Percentiles rank a stretch among this genome's conserved stretches.
phyloP scores from a whole-genome alignment of 1,140 invertebrate genomes.

The Rhopalosiphum padi region DNA sequence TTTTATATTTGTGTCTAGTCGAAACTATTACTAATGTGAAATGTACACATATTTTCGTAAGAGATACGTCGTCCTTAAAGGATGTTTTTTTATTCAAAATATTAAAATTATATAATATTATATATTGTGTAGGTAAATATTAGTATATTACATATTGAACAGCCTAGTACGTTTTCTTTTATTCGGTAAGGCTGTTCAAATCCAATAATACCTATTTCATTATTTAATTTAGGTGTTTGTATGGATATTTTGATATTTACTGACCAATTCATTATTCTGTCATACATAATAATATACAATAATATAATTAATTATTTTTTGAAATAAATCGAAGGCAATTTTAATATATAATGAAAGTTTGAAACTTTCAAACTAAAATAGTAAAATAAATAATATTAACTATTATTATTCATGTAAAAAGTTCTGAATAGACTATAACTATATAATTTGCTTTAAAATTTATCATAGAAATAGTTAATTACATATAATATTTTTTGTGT shows the following conservation, averaged over 20 bases:
- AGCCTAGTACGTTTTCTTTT: neutral
- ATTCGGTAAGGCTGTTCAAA: neutral
- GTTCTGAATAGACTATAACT: neutral
- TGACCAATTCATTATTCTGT: neutral
- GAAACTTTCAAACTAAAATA: neutral
- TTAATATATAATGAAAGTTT: neutral
- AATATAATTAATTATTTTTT: neutral
- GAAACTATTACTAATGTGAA: neutral
- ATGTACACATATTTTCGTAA: neutral
- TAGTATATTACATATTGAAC: neutral
- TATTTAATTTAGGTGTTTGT: too few species aligned
- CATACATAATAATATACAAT: neutral
- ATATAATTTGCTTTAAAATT: neutral
- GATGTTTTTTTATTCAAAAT: neutral
- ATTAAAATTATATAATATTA: constrained; percentile 6
- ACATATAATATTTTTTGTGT: too few species aligned
- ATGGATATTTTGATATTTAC: neutral
- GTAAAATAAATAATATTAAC: neutral
- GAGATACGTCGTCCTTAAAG: constrained; percentile 1
- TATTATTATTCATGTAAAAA: neutral
- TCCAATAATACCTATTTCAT: neutral
- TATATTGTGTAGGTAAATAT: neutral
- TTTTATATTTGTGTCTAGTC: neutral
- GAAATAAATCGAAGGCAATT: neutral
- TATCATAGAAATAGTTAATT: neutral